Evolutionary conservation across 92 coral and sea anemone species (phyloP).

Genomic region (Hydrozoanthus gracilis): DNA sequence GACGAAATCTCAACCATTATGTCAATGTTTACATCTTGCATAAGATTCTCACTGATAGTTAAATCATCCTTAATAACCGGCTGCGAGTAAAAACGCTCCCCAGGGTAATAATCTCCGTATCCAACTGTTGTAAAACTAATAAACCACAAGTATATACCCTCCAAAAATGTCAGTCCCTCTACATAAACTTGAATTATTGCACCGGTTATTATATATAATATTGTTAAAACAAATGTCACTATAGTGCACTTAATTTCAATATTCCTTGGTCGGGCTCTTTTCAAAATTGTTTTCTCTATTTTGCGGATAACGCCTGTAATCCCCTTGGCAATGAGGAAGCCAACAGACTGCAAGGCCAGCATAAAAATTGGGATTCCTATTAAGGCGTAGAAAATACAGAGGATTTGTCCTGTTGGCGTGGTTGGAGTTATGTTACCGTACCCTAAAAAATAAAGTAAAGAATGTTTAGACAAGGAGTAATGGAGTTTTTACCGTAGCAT

Average conservation of each 20-base stretch:
- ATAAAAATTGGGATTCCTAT: slow-evolving; percentile 55
- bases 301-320: slow-evolving; percentile 27
- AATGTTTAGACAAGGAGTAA: not conserved
- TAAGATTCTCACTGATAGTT: not conserved
- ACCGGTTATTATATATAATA: not conserved
- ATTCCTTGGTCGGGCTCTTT: not conserved
- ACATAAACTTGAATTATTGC: not conserved
- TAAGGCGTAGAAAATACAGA: slow-evolving; percentile 49
- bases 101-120: slow-evolving; percentile 53
- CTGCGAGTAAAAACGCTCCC: not conserved
- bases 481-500: not conserved
- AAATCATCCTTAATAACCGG: not conserved
- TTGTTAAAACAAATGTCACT: slow-evolving; percentile 17
- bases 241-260: slow-evolving; percentile 24
- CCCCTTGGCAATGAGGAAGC: slow-evolving; percentile 41
- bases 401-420: slow-evolving; percentile 53
- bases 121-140: slow-evolving; percentile 57
- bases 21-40: no score
- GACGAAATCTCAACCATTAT: not conserved
- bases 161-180: slow-evolving; percentile 19
- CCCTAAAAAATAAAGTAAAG: slow-evolving; percentile 34
- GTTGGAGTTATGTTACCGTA: slow-evolving; percentile 61
- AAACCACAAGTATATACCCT: slow-evolving; percentile 60
- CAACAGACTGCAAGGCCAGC: slow-evolving; percentile 55
- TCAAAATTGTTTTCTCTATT: slow-evolving; percentile 16